Conservation (phyloP, 2,888 invertebrate species). For the Clanis bilineata region DNA sequence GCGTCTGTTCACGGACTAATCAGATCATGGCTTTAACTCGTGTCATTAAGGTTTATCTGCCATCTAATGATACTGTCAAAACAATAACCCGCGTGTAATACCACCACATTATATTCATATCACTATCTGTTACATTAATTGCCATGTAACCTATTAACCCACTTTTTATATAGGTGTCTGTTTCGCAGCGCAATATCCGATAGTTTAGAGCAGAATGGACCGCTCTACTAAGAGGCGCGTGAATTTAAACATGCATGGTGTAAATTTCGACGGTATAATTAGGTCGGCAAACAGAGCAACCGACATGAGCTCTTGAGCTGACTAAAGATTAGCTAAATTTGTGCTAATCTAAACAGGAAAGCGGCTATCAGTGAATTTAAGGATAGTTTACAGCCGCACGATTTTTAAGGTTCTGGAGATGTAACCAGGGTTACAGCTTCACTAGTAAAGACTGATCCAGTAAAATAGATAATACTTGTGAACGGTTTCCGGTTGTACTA, state of each 20-base stretch:
- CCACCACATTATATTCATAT: slow-evolving; percentile 30
- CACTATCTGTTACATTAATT: slow-evolving; percentile 41
- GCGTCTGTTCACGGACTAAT: not conserved
- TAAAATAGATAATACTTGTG: not conserved
- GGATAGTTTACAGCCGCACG: not conserved
- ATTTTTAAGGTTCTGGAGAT: not conserved
- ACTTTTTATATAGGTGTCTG: slow-evolving; percentile 32
- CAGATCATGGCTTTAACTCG: slow-evolving; percentile 1
- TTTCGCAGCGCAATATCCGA: slow-evolving; percentile 4
- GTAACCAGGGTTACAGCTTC: not conserved
- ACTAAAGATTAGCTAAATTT: not conserved
- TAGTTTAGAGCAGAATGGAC: slow-evolving; percentile 4
- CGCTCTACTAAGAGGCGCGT: slow-evolving; percentile 7
- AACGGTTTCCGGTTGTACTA: not conserved
- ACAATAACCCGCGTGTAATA: slow-evolving; percentile 19
- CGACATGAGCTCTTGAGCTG: not conserved
- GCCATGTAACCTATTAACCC: slow-evolving; percentile 47
- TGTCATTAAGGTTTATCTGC: slow-evolving; percentile 11
- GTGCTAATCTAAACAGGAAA: not conserved
- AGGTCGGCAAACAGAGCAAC: not conserved
- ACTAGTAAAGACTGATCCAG: not conserved
- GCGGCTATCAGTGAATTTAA: not conserved
- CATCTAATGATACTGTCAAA: slow-evolving; percentile 2
- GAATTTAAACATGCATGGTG: slow-evolving; percentile 1
- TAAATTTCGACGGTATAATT: slow-evolving; percentile 7